Evolutionary conservation across 2,888 invertebrate species (phyloP).

Genomic region (Himalopsyche kuldschensis): DNA sequence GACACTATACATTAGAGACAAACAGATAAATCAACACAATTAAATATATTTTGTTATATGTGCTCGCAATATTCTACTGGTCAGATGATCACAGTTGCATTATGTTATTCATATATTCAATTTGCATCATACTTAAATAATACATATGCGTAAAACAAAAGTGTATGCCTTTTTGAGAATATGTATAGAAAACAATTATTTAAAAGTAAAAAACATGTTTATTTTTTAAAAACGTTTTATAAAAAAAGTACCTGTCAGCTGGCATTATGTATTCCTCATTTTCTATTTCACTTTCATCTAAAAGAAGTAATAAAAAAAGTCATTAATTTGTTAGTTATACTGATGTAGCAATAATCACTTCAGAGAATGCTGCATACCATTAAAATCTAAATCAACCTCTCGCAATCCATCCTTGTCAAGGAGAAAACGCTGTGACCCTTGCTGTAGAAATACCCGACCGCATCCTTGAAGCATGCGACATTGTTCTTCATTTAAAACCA

Average conservation of each 20-base stretch:
- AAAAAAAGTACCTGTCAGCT: not conserved
- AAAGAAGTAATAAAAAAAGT: not conserved
- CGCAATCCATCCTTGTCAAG: slow-evolving; percentile 18
- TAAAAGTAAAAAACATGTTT: no score
- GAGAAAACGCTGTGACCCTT: slow-evolving; percentile 14
- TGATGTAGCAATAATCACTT: not conserved
- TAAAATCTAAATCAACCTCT: slow-evolving; percentile 8
- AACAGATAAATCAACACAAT: no score
- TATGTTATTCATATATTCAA: no score
- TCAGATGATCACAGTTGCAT: no score
- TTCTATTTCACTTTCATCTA: slow-evolving; percentile 4
- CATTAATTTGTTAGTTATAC: not conserved
- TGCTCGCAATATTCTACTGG: no score
- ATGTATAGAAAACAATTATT: no score
- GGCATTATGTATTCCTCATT: slow-evolving; percentile 10
- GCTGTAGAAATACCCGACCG: slow-evolving; percentile 19
- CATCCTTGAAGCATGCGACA: slow-evolving; percentile 23
- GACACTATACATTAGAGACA: no score
- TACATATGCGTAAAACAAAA: no score
- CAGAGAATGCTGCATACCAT: not conserved
- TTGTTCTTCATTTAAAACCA: slow-evolving; percentile 27
- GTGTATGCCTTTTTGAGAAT: no score
- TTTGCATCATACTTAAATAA: no score
- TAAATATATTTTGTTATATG: no score
- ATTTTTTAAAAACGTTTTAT: not conserved